Evolutionary conservation across 2,797 vertebrate species (phyloP).

Genomic region (Odontamblyopus lacepedii): DNA sequence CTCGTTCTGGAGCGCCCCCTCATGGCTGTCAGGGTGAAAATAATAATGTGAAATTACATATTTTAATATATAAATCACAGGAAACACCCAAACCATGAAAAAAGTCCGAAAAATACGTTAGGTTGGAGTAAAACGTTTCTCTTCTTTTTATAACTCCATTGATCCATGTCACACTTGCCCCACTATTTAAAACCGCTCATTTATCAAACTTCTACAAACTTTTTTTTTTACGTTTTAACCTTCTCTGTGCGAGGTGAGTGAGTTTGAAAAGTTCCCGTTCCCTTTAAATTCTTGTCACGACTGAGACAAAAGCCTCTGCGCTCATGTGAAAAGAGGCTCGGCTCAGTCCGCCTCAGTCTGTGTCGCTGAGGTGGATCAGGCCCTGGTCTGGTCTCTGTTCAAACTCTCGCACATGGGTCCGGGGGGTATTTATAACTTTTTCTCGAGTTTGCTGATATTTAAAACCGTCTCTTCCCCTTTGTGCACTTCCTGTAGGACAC

Average conservation of each 20-base stretch:
- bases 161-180: too few species aligned
- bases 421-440: neutral
- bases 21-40: too few species aligned
- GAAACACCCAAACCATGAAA: too few species aligned
- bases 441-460: neutral
- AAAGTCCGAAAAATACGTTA: too few species aligned
- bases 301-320: slow-evolving; percentile 70
- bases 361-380: slow-evolving; percentile 22
- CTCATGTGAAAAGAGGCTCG: slow-evolving; percentile 63
- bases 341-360: slow-evolving; percentile 28
- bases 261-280: slow-evolving; percentile 55
- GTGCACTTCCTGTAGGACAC: slow-evolving; percentile 84
- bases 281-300: slow-evolving; percentile 75
- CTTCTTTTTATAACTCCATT: too few species aligned
- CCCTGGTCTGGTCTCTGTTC: neutral
- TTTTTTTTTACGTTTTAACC: neutral
- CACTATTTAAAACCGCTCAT: too few species aligned
- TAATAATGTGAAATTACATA: too few species aligned
- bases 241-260: slow-evolving; percentile 15
- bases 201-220: neutral
- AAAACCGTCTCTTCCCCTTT: slow-evolving; percentile 9
- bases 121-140: too few species aligned
- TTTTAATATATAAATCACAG: too few species aligned
- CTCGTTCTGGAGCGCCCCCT: too few species aligned
- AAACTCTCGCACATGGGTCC: neutral